Conservation (phyloP, 2,888 invertebrate genomes). For the Drosophila monieri region DNA sequence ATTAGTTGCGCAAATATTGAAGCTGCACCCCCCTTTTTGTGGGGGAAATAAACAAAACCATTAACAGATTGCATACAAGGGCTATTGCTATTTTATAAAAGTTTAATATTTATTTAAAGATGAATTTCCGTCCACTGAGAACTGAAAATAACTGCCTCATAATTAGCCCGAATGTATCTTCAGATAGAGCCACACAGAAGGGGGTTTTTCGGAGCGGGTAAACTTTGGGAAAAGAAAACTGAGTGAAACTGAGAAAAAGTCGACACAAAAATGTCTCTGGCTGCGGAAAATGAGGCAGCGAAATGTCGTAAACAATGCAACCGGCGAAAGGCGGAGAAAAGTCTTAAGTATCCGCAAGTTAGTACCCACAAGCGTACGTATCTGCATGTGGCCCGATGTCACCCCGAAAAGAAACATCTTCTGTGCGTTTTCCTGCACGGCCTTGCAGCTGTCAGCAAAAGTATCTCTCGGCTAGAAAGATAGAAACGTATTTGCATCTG, state of each 20-base stretch:
- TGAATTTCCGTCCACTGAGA: not conserved
- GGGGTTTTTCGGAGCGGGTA: not conserved
- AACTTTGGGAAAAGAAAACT: constrained; percentile 60
- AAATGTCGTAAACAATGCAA: constrained; percentile 78
- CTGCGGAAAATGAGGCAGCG: constrained; percentile 74
- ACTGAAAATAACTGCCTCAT: too few relatives aligned
- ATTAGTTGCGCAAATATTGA: constrained; percentile 73
- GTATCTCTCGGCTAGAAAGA: constrained; percentile 1
- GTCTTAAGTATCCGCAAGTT: constrained; percentile 43
- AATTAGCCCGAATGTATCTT: constrained; percentile 24
- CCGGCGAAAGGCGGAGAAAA: constrained; percentile 73
- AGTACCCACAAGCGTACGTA: constrained; percentile 27
- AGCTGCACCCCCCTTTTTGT: constrained; percentile 31
- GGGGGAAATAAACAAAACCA: constrained; percentile 51
- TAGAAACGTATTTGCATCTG: constrained; percentile 14
- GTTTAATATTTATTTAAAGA: not conserved
- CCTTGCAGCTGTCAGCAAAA: constrained; percentile 47
- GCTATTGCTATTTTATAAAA: not conserved
- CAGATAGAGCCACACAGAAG: too few relatives aligned
- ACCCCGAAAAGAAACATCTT: constrained; percentile 4
- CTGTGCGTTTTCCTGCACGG: constrained; percentile 10
- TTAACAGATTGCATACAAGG: not conserved
- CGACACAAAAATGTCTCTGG: constrained; percentile 74
- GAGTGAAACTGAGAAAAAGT: constrained; percentile 78
- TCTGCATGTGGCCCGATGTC: constrained; percentile 20